A percentile compares a stretch with the other conserved stretches of the same genome.
These are phyloP conservation scores for Cephalophus harveyi DNA, from an alignment of 2,113 vertebrate genomes.

Conservation along the genomic window DNA sequence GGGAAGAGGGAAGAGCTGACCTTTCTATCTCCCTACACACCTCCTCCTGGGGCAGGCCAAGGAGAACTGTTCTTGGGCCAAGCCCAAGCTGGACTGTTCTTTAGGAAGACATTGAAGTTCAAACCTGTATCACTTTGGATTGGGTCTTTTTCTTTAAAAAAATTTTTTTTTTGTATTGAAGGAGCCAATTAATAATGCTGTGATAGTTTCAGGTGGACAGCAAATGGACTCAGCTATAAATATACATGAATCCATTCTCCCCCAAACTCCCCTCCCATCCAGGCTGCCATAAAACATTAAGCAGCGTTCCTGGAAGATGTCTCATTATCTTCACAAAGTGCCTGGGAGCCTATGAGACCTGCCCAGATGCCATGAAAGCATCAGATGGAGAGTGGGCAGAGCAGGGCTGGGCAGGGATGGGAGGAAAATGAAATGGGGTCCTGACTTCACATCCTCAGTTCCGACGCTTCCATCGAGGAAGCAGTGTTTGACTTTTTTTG, in stretches of 20 bases:
- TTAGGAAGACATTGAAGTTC: not conserved
- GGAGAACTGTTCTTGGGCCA: not conserved
- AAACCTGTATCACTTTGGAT: not conserved
- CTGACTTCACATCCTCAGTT: not conserved
- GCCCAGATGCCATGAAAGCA: not conserved
- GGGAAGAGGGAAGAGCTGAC: not conserved
- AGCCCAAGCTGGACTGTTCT: not conserved
- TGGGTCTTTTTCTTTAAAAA: not conserved
- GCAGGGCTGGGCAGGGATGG: accelerated
- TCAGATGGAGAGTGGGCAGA: not conserved
- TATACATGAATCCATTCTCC: not conserved
- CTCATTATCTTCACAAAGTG: no score
- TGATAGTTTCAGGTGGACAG: not conserved
- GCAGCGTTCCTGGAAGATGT: not conserved
- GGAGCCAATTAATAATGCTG: not conserved
- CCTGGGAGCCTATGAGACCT: not conserved
- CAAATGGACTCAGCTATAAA: not conserved
- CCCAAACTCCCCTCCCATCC: not conserved
- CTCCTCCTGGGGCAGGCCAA: not conserved
- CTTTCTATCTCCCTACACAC: not conserved
- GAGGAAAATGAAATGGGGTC: not conserved
- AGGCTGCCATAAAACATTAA: not conserved
- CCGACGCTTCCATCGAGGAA: not conserved
- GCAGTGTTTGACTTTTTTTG: not conserved
- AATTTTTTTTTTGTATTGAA: not conserved